Conservation (phyloP, 2,888 invertebrate species). For the Fissipunctia ypsillon region DNA sequence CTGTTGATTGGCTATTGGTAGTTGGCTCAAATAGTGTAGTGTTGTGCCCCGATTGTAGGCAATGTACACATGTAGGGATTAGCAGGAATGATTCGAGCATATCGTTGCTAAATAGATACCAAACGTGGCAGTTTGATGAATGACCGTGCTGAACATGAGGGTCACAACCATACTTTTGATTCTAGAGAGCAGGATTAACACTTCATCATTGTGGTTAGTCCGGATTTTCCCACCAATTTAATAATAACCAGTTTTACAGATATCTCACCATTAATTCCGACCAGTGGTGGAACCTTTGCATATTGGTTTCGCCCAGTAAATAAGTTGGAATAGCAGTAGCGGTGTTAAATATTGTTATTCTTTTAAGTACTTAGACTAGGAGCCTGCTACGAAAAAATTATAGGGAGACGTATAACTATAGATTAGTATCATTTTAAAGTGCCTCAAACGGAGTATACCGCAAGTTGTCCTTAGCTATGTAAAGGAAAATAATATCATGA, state of each 20-base stretch:
- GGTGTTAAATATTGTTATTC: too few relatives aligned
- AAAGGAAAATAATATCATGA: neutral
- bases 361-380: too few relatives aligned
- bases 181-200: too few relatives aligned
- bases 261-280: neutral
- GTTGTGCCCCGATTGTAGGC: neutral
- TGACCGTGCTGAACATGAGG: too few relatives aligned
- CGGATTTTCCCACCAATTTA: neutral
- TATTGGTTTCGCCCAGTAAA: neutral
- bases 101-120: constrained; percentile 1
- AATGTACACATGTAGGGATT: neutral
- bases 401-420: neutral
- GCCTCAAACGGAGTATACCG: neutral
- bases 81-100: neutral
- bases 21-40: constrained; percentile 18
- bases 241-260: neutral
- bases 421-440: constrained; percentile 1
- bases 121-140: too few relatives aligned
- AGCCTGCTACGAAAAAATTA: neutral
- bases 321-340: too few relatives aligned
- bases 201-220: neutral
- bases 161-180: too few relatives aligned
- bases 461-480: neutral
- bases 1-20: constrained; percentile 12
- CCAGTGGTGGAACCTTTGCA: neutral